Evolutionary conservation across 2,888 invertebrate genomes (phyloP).

Genomic region (Agapetus fuscipes): DNA sequence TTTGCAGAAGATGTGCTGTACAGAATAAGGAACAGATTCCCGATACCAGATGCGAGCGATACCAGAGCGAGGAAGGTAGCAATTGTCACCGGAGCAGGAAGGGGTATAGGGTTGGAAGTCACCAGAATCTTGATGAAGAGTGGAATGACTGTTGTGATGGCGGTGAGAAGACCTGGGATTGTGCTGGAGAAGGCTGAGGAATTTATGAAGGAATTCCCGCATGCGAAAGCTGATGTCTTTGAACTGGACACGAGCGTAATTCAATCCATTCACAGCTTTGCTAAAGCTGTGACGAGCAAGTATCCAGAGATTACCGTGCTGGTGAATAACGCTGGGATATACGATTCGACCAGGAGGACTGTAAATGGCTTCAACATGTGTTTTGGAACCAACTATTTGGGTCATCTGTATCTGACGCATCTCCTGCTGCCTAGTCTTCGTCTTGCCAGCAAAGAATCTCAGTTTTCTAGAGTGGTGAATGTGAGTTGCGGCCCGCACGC

Average conservation of each 20-base stretch:
- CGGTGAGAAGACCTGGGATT: slow-evolving; percentile 58
- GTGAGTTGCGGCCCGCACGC: slow-evolving; percentile 77
- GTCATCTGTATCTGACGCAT: slow-evolving; percentile 76
- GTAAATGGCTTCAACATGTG: slow-evolving; percentile 81
- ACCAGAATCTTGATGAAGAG: slow-evolving; percentile 59
- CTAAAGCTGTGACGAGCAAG: slow-evolving; percentile 50
- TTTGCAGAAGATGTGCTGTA: too few relatives aligned
- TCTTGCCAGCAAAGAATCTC: slow-evolving; percentile 46
- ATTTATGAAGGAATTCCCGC: slow-evolving; percentile 40
- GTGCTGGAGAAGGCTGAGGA: slow-evolving; percentile 33
- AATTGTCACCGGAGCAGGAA: slow-evolving; percentile 77
- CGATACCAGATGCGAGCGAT: too few relatives aligned
- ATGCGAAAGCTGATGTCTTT: slow-evolving; percentile 53
- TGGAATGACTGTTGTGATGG: slow-evolving; percentile 64
- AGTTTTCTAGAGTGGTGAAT: slow-evolving; percentile 68
- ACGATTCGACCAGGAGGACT: slow-evolving; percentile 65
- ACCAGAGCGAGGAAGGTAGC: too few relatives aligned
- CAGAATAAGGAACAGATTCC: too few relatives aligned
- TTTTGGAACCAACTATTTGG: slow-evolving; percentile 86
- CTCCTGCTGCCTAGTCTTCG: slow-evolving; percentile 66
- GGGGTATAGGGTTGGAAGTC: slow-evolving; percentile 90
- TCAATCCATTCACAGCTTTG: slow-evolving; percentile 68
- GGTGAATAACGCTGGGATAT: slow-evolving; percentile 84
- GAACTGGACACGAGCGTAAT: slow-evolving; percentile 69
- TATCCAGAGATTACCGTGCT: slow-evolving; percentile 60